phyloP scores from a whole-genome alignment of 1,140 invertebrate species.

The Linepithema humile region DNA sequence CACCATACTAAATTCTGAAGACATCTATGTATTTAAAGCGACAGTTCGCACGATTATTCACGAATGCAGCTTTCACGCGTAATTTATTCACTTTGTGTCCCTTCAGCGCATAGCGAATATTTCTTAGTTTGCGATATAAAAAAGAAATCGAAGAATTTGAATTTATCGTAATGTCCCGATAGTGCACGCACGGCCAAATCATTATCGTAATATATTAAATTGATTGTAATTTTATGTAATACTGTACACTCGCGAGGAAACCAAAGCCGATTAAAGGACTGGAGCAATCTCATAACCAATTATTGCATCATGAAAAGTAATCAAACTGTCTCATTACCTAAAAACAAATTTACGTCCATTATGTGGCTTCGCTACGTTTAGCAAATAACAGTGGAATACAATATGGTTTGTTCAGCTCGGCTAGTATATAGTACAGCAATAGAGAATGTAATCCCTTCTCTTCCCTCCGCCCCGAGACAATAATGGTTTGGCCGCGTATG shows the following conservation, averaged over 20 bases:
- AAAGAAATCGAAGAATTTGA: too few species aligned
- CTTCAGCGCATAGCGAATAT: too few species aligned
- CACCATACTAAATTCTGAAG: not conserved
- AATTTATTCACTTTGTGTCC: not conserved
- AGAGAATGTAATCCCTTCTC: slow-evolving; percentile 40
- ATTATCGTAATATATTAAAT: not conserved
- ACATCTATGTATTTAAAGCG: not conserved
- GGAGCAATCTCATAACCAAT: slow-evolving; percentile 8
- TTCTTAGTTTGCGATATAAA: not conserved
- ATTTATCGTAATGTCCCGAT: too few species aligned
- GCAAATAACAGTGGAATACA: slow-evolving; percentile 47
- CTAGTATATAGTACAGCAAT: not conserved
- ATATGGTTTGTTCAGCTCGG: slow-evolving; percentile 48
- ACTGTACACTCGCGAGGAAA: not conserved
- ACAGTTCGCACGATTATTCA: not conserved
- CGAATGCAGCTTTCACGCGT: not conserved
- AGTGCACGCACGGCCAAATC: too few species aligned
- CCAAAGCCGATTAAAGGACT: not conserved
- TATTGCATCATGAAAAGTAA: slow-evolving; percentile 16
- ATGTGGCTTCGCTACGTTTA: slow-evolving; percentile 31
- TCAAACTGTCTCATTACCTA: slow-evolving; percentile 21
- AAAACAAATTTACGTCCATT: slow-evolving; percentile 29
- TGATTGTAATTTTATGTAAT: not conserved
- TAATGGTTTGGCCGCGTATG: slow-evolving; percentile 49
- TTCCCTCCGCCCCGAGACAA: slow-evolving; percentile 1